These are phyloP conservation scores for Stenchaetothrips biformis DNA, from an alignment of 2,888 invertebrate species.

Conservation along the genomic window DNA sequence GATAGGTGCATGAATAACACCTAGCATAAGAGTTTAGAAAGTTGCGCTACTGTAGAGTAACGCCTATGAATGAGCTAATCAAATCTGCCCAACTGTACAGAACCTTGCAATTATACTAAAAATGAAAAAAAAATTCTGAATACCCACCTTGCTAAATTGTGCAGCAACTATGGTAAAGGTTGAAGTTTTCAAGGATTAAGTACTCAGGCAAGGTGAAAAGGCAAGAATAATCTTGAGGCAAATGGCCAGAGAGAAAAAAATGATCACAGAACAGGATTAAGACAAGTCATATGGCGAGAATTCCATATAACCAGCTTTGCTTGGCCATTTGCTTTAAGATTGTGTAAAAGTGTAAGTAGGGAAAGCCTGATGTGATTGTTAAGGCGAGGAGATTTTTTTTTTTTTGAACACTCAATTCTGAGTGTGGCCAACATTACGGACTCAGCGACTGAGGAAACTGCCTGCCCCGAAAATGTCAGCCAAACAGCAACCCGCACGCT, in stretches of 20 bases:
- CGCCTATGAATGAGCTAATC: too few relatives aligned
- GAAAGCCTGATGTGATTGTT: conserved; percentile 23
- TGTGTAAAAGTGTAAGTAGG: conserved; percentile 15
- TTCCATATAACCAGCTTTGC: not conserved
- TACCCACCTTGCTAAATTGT: conserved; percentile 7
- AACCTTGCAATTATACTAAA: not conserved
- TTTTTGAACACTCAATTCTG: not conserved
- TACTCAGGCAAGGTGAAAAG: conserved; percentile 7
- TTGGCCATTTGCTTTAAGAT: conserved; percentile 3
- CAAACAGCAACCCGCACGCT: conserved; percentile 22
- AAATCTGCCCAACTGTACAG: not conserved
- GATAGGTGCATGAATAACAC: not conserved
- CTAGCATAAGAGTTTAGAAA: not conserved
- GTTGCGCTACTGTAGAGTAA: too few relatives aligned
- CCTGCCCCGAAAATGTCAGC: conserved; percentile 22
- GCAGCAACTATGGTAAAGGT: conserved; percentile 21
- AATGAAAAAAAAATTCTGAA: not conserved
- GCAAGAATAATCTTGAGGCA: not conserved
- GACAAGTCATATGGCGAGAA: not conserved
- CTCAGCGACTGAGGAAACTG: conserved; percentile 22
- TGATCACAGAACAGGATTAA: not conserved
- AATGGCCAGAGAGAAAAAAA: not conserved
- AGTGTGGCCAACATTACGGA: conserved; percentile 22
- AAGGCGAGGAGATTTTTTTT: conserved; percentile 7
- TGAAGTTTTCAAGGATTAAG: conserved; percentile 16